Conservation (phyloP, 2,797 vertebrate genomes). For the Glossophaga mutica region DNA sequence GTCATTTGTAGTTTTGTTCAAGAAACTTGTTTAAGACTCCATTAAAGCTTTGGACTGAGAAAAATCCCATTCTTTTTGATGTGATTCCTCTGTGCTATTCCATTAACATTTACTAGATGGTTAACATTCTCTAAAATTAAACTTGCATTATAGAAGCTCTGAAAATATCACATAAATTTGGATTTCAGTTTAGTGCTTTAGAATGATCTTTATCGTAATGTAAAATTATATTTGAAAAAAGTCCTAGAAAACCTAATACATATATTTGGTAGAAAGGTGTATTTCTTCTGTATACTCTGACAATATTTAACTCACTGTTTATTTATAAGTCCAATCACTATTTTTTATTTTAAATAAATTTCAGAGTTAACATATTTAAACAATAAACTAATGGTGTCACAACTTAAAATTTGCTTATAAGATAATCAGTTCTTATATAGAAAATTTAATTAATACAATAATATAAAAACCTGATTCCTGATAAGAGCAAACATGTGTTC, state of each 20-base stretch:
- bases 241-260: not conserved
- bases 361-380: not conserved
- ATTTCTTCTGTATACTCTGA: not conserved
- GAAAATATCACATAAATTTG: not conserved
- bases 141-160: not conserved
- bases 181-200: not conserved
- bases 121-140: constrained; percentile 1
- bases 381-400: not conserved
- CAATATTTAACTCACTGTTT: not conserved
- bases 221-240: not conserved
- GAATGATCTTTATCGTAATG: not conserved
- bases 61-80: not conserved
- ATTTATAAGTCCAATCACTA: not conserved
- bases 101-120: not conserved
- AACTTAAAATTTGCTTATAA: not conserved
- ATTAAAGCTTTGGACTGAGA: not conserved
- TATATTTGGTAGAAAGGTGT: not conserved
- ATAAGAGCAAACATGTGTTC: not conserved
- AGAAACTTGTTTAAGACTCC: not conserved
- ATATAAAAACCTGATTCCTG: not conserved
- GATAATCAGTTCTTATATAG: not conserved
- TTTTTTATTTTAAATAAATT: not conserved
- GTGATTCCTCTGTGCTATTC: not conserved
- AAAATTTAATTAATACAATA: not conserved
- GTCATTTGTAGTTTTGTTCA: not conserved